Evolutionary conservation across 2,888 invertebrate genomes (phyloP).

Genomic region (Andrena praecox): DNA sequence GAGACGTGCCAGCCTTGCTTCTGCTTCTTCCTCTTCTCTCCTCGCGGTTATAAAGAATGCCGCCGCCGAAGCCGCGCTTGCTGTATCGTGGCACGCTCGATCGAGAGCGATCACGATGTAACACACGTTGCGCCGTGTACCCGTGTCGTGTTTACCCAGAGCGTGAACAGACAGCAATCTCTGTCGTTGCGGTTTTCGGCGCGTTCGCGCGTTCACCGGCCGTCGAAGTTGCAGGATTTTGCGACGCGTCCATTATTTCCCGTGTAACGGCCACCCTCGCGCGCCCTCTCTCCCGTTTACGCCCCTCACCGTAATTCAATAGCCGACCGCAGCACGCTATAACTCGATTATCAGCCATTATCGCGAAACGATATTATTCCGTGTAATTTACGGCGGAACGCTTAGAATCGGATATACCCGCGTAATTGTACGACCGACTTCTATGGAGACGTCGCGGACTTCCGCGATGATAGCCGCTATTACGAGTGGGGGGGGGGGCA

Average conservation of each 20-base stretch:
- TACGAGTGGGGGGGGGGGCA: constrained; percentile 4
- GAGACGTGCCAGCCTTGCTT: neutral
- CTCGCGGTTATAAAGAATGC: constrained; percentile 5
- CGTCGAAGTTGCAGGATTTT: constrained; percentile 64
- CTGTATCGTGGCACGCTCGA: neutral
- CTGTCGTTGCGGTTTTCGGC: constrained; percentile 37
- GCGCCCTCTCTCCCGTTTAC: neutral
- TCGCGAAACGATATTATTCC: constrained; percentile 74
- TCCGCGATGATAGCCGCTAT: constrained; percentile 48
- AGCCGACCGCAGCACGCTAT: constrained; percentile 51
- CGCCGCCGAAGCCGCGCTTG: neutral
- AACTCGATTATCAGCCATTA: constrained; percentile 74
- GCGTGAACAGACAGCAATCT: constrained; percentile 24
- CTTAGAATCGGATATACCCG: constrained; percentile 67
- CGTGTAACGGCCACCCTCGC: constrained; percentile 34
- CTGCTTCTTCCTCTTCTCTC: neutral
- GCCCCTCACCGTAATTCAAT: neutral
- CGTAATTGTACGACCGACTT: constrained; percentile 62
- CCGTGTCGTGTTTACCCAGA: constrained; percentile 29
- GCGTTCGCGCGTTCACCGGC: constrained; percentile 40
- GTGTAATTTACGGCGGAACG: constrained; percentile 67
- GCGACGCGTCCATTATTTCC: constrained; percentile 63
- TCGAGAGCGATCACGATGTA: constrained; percentile 34
- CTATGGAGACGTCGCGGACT: constrained; percentile 63
- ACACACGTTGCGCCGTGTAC: constrained; percentile 7